Evolutionary conservation across 64 coral and sea anemone genomes (phyloP), one percentile per base, ranked within the genome.

Genomic region (Platygyra sinensis): DNA sequence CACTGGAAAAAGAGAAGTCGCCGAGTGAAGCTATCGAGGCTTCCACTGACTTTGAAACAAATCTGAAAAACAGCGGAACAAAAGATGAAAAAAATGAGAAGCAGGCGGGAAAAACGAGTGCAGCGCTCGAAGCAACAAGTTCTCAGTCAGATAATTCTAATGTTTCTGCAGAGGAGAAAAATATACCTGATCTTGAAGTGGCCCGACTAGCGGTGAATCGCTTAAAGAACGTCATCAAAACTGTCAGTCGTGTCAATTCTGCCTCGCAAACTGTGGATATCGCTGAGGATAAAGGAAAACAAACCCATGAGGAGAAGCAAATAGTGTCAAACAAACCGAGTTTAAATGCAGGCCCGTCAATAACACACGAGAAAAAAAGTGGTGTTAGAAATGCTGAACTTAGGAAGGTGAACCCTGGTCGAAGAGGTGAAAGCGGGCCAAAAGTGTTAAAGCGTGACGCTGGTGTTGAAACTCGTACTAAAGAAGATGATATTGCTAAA

Each of bases 191-290:
- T n/a, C 63, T 85, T 28, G 62, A 36, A 85, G 81, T 50, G 32
- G 63, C 81, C 71, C 81, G 62, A 12, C 7, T 71, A 11, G 62
- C 81, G 63, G 24, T 85, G 15, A 85, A 25, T 27, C 62, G 81
- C 18, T 72, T 85, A 24, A 46, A 50, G 27, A n/a, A 46, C 13
- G 36, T 85, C 81, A 46, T 85, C 2, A 46, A 85, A 71, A 85
- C 81, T 72, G 81, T 72, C 5, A 29, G 36, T 7, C 36, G 8
- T 14, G 22, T 18, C 18, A 22, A 51, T 16, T 67, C 62, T 14
- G 81, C 81, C 4, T 71, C 36, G 27, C 62, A n/a, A 32, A 83
- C 60, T 22, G 61, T 65, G 60, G 61, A 42, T 36, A 20, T 38
- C 17, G 31, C 59, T 18, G 60, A 83, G 22, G 31, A 65, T 6